Evolutionary conservation across 2,797 vertebrate species (phyloP), one percentile per base, ranked within the genome.

Genomic region (Etheostoma nigrum): DNA sequence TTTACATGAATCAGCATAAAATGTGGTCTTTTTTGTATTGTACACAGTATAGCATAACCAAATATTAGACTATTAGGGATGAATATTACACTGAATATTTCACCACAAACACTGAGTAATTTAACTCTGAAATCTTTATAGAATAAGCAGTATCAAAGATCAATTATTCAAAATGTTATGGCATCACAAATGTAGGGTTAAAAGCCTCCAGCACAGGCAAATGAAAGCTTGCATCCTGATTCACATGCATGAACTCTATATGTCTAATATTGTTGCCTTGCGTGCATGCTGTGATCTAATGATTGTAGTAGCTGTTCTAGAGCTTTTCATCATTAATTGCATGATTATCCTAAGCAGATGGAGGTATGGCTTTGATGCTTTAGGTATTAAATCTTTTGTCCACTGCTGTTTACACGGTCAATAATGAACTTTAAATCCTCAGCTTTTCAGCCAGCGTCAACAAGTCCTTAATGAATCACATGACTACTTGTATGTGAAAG

Each of bases 1-100:
- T 78, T 58, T 55, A 23, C 36, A 72, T 47, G 21, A 72, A 69
- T 60, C 25, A 25, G 30, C 49, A 54, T 53, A 33, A 78, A 64
- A 45, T 23, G 8, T 40, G 36, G 10, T 5, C 16, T 33, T 47
- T 47, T 48, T 36, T 59, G 15, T 40, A 49, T 36, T 15, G 4
- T 30, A 3, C 12, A 36, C 4, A 30, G 15, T 19, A 45, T 33
- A 23, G 36, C 10, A 40, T 12, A 40, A 40, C 10, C 36, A 40
- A 3, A 10, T 10, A 11, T 3, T 40, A 40, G 10, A 40, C 36
- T 36, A 13, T 23, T 36, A 12, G 11, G 2, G n/a, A 19, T 57
- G 18, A 25, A 33, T 44, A 53, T 48, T 55, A 2, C 36, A 40
- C 36, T 40, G 36, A 36, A 36, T 36, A 36, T 36, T 36, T 59